These are phyloP conservation scores for Eptatretus burgeri DNA, from an alignment of 2,113 vertebrate species.

Conservation along the genomic window DNA sequence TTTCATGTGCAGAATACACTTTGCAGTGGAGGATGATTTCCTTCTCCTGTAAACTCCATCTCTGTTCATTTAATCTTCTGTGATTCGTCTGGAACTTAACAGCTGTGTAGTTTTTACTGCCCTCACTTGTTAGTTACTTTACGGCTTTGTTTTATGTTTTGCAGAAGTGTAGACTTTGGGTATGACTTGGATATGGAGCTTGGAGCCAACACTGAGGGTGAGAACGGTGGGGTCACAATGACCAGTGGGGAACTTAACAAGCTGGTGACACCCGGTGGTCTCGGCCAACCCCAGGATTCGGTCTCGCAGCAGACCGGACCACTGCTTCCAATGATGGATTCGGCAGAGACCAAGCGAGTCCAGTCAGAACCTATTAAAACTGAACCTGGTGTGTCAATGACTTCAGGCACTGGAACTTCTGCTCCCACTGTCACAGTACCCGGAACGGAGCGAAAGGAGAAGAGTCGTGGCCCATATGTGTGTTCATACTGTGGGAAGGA, in stretches of 20 bases:
- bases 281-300: not conserved
- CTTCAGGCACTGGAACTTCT: constrained; percentile 12
- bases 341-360: not conserved
- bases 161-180: not conserved
- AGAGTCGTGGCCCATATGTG: constrained; percentile 82
- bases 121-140: no score
- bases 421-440: constrained; percentile 16
- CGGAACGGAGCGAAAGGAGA: constrained; percentile 71
- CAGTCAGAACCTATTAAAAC: no score
- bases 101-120: no score
- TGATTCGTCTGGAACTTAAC: no score
- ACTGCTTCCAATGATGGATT: not conserved
- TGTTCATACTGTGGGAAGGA: constrained; percentile 95
- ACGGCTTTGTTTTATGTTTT: not conserved
- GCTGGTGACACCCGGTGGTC: not conserved
- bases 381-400: not conserved
- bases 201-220: not conserved
- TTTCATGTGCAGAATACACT: no score
- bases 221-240: not conserved
- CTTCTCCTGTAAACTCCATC: no score
- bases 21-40: no score
- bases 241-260: not conserved
- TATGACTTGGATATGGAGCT: constrained; percentile 1
- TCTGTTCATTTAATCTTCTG: no score
- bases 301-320: not conserved